Conservation (phyloP, 2,797 vertebrate genomes). For the Poecilia wingei region DNA sequence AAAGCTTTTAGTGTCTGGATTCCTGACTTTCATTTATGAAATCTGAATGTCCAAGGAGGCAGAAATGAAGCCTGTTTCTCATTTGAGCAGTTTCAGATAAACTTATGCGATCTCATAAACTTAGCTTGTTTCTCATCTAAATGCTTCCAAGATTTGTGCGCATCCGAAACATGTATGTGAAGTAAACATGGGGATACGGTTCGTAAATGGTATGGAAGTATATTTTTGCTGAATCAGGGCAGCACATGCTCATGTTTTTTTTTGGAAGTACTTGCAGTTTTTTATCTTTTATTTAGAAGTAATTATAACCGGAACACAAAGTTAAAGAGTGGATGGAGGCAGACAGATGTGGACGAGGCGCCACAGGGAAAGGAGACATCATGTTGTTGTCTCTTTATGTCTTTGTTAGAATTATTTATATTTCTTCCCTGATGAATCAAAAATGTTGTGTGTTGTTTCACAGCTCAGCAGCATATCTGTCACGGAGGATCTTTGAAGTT, state of each 20-base stretch:
- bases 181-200: neutral
- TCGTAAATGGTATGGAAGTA: neutral
- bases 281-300: neutral
- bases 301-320: neutral
- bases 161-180: neutral
- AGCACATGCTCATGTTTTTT: neutral
- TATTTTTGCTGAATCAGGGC: neutral
- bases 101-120: neutral
- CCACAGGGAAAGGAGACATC: neutral
- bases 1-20: constrained; percentile 5
- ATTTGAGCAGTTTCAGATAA: neutral
- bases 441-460: constrained; percentile 25
- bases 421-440: neutral
- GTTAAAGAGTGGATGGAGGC: neutral
- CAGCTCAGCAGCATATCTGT: constrained; percentile 16
- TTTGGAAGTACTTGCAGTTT: neutral
- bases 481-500: constrained; percentile 6
- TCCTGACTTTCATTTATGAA: neutral
- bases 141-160: neutral
- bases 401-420: neutral
- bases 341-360: neutral
- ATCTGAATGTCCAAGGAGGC: constrained; percentile 9
- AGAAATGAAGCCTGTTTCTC: constrained; percentile 15
- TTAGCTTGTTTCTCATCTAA: neutral
- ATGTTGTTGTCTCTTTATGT: neutral